Evolutionary conservation across 2,888 invertebrate genomes (phyloP), one percentile per base, ranked within the genome.

Genomic region (Pterobdella sp.): DNA sequence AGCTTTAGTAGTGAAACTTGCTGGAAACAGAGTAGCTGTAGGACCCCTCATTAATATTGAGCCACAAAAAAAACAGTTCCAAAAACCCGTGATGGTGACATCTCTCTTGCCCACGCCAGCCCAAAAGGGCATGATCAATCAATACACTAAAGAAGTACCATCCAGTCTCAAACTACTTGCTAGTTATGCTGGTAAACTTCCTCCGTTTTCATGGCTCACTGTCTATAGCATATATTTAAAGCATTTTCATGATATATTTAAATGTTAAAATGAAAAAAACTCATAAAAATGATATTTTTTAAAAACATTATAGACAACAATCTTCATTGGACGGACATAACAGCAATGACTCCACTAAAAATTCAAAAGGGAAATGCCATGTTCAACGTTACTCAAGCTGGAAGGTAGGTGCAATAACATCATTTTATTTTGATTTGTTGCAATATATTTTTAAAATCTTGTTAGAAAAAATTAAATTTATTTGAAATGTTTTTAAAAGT

Each of bases 11-110:
- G 92, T 94, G 64, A 95, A 96, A 84, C 88, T 98, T 76, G 88
- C 96, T 80, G 98, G 98, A 71, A 94, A 98, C 84, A 91, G 98
- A 77, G 97, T 98, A 18, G 97, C 98, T 22, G 97, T 98, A n/a
- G 96, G 96, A 70, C 98, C 98, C 0, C 96, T 99, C 74, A 97
- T 99, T 49, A 99, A 98, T 0, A 95, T 99, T 75, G 98, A 99
- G 85, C 98, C 98, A 36, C 88, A 98, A 77, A 88, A 98, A 80
- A 88, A 98, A 80, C 98, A 98, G 86, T 98, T 98, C 90, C 97
- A 99, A 86, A 97, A 98, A 86, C 95, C 97, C 35, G 99, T 99
- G 81, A 96, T 95, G 75, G 87, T 99, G 81, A 97, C 96, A 81
- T 96, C 99, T 88, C 98, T 98, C 29, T 92, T 98, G 72, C 98